Evolutionary conservation across 2,888 invertebrate species (phyloP).

Genomic region (Neoscelio sp.): DNA sequence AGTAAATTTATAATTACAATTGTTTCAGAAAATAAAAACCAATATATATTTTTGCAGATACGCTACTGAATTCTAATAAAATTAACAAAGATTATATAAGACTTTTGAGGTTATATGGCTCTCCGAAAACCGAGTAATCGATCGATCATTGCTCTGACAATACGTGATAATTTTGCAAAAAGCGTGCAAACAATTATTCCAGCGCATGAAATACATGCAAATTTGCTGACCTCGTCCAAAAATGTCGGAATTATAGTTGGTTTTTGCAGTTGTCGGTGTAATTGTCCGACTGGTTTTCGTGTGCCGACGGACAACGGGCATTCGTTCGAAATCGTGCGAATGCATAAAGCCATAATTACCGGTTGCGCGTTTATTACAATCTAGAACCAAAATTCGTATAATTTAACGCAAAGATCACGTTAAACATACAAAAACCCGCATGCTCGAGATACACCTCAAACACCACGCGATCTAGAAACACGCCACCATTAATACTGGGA

Average conservation of each 20-base stretch:
- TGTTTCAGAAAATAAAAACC: no score
- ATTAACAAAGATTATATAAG: conserved; percentile 74
- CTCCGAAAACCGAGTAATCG: neutral
- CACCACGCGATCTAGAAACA: neutral
- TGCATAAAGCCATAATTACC: conserved; percentile 85
- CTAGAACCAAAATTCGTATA: no score
- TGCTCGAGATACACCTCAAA: no score
- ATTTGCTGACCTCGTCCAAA: conserved; percentile 86
- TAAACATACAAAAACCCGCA: neutral
- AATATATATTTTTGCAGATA: no score
- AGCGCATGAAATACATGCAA: no score
- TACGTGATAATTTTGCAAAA: neutral
- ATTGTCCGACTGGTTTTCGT: conserved; percentile 84
- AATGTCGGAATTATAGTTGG: conserved; percentile 82
- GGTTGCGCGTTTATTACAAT: neutral
- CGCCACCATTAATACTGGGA: no score
- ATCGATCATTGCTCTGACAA: neutral
- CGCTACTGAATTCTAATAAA: conserved; percentile 2
- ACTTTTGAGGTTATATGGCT: conserved; percentile 71
- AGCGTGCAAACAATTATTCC: no score
- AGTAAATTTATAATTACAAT: no score
- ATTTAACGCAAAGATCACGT: conserved; percentile 14
- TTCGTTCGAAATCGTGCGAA: conserved; percentile 85
- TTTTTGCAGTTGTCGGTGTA: conserved; percentile 84
- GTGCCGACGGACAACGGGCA: conserved; percentile 84